phyloP scores from a whole-genome alignment of 2,113 vertebrate genomes.

The Platysternon megacephalum region DNA sequence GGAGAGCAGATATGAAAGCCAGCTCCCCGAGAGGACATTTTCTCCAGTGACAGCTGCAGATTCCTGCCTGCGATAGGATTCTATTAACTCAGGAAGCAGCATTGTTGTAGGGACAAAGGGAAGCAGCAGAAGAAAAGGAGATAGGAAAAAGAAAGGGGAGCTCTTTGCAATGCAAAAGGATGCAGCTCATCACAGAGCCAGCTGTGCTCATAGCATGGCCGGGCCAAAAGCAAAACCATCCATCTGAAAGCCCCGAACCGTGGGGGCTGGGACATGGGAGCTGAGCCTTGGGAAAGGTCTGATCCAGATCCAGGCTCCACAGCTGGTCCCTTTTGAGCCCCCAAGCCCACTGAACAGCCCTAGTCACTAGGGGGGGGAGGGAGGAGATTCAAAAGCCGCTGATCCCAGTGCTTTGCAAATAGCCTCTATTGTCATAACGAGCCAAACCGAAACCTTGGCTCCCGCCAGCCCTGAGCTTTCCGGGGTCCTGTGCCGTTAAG shows the following conservation, averaged over 20 bases:
- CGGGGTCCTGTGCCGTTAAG: too few relatives aligned
- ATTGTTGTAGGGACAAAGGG: not conserved
- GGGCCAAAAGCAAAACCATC: not conserved
- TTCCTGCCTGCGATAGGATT: accelerated
- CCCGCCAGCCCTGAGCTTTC: too few relatives aligned
- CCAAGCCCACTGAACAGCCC: not conserved
- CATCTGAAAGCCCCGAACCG: accelerated
- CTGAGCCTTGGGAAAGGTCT: not conserved
- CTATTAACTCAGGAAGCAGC: accelerated
- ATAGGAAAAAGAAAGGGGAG: not conserved
- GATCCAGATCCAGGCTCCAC: not conserved
- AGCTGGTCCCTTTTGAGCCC: not conserved
- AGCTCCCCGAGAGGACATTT: not conserved
- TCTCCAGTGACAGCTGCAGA: not conserved
- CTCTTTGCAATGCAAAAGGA: not conserved
- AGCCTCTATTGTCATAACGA: too few relatives aligned
- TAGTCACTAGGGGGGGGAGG: too few relatives aligned
- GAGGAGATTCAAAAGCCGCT: too few relatives aligned
- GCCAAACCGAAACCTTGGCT: too few relatives aligned
- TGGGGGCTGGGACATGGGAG: not conserved
- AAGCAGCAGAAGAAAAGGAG: not conserved
- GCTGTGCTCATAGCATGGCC: not conserved
- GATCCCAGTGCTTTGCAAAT: too few relatives aligned
- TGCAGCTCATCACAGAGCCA: not conserved
- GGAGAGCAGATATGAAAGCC: accelerated